Evolutionary conservation across 1,140 invertebrate genomes (phyloP).

Genomic region (Microplitis mediator): DNA sequence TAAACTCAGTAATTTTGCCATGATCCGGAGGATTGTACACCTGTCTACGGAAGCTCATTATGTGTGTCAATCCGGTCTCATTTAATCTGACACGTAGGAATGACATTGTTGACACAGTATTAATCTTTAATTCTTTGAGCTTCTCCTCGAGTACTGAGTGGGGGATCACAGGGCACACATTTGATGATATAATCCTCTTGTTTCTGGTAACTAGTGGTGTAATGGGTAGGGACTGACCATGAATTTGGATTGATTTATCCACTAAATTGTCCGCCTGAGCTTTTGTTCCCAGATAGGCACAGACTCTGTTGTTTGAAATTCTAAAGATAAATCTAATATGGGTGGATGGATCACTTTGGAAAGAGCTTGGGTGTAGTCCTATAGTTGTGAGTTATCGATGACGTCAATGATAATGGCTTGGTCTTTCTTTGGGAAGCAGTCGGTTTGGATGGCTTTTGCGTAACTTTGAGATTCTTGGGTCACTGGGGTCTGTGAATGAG

Average conservation of each 20-base stretch:
- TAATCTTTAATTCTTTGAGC: slow-evolving; percentile 8
- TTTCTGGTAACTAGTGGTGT: slow-evolving; percentile 28
- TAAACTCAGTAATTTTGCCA: too few relatives aligned
- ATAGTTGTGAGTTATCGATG: slow-evolving; percentile 17
- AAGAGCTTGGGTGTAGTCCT: slow-evolving; percentile 27
- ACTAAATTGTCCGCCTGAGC: slow-evolving; percentile 14
- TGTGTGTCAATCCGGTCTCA: slow-evolving; percentile 2
- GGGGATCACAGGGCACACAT: slow-evolving; percentile 34
- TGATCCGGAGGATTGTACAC: too few relatives aligned
- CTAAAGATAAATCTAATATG: slow-evolving; percentile 28
- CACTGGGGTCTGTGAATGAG: not conserved
- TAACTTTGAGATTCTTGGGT: not conserved
- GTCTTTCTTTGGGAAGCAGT: slow-evolving; percentile 11
- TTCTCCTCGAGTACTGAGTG: not conserved
- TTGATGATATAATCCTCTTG: slow-evolving; percentile 35
- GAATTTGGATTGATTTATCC: slow-evolving; percentile 23
- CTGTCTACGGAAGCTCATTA: slow-evolving; percentile 9
- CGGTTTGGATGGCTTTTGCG: not conserved
- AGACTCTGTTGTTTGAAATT: slow-evolving; percentile 34
- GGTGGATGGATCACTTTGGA: slow-evolving; percentile 13
- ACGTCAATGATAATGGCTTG: slow-evolving; percentile 32
- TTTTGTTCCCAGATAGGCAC: slow-evolving; percentile 28
- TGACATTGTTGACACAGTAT: not conserved
- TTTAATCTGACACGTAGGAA: not conserved
- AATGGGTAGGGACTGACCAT: not conserved